phyloP scores from a whole-genome alignment of 2,113 vertebrate genomes.

The Zosterops lateralis region DNA sequence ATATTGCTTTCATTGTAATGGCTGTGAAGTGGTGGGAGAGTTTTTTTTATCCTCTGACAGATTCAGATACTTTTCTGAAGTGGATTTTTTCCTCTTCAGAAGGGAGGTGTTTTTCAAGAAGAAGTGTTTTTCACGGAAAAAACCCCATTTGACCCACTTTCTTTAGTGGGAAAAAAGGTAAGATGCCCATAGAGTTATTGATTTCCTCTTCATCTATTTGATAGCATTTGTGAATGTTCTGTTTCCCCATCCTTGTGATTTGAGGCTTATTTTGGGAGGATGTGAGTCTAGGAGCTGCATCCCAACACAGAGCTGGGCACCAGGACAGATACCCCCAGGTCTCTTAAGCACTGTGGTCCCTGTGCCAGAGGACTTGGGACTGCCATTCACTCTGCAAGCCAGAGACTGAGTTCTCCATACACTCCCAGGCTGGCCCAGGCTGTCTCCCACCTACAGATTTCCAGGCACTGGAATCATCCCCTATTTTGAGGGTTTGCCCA shows the following conservation, averaged over 20 bases:
- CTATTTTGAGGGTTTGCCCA: rapidly evolving
- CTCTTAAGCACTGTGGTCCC: rapidly evolving
- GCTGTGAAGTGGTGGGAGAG: not conserved
- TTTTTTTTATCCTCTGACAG: not conserved
- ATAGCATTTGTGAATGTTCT: not conserved
- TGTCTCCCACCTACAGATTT: not conserved
- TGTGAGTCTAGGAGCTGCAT: not conserved
- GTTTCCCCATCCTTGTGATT: not conserved
- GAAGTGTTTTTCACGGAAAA: not conserved
- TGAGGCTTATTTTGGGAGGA: not conserved
- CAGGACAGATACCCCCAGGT: rapidly evolving
- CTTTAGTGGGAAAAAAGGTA: not conserved
- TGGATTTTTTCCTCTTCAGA: not conserved
- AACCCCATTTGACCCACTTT: not conserved
- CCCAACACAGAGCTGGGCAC: rapidly evolving
- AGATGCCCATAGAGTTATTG: not conserved
- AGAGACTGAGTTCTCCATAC: rapidly evolving
- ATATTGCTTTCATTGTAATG: not conserved
- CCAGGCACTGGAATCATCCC: rapidly evolving
- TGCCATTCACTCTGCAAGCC: not conserved
- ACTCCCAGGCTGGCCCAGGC: rapidly evolving
- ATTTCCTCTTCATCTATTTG: not conserved
- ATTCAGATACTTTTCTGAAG: not conserved
- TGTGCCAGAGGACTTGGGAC: not conserved
- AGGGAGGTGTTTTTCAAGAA: not conserved